Base-by-base conservation (phyloP, 2,797 vertebrate species). In the Oreochromis grahami region DNA sequence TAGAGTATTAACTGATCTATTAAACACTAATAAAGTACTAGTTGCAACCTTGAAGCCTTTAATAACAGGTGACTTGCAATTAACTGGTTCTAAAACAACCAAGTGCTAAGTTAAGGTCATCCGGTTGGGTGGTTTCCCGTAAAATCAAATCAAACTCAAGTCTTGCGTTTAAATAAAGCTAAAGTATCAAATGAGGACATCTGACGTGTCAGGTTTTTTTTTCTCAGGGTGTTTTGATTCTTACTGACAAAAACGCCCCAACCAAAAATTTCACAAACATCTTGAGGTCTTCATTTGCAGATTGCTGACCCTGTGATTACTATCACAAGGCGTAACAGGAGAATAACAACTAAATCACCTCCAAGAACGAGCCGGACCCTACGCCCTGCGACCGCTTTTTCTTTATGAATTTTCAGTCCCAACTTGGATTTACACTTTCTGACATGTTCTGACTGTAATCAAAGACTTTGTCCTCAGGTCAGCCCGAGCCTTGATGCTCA, bases 311-410 rank as follows among this genome's bases (percentile, higher is more conserved):
- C 17, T 34, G 26, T 34, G 45, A 74, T 34, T 74, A 2, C 26
- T 51, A 34, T n/a, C 17, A 51, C 26, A 74, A 74, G 0, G 4
- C 2, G 0, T 1, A 74, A 32, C 17, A n/a, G 11, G 6, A n/a
- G 45, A 51, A 74, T 14, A n/a, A n/a, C 11, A 34, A 74, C 26
- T 51, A n/a, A 74, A 34, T 2, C 45, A 74, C 45, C 70, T 74
- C 4, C 11, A 13, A 17, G 26, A 74, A 74, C 1, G 2, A 51
- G 48, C 11, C 17, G 3, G 26, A 51, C 10, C 45, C 65, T 43
- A 43, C 13, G 8, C 13, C 41, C 41, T 70, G 15, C 15, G 14
- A 72, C 43, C 0, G 1, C 10, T 1, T 29, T 48, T 48, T 72
- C 43, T 72, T 48, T 48, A 72, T 48, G 38, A 70, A 43, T 43